Percentiles rank a stretch among this genome's conserved stretches.
These are phyloP conservation scores for Molossus molossus DNA, from an alignment of 2,797 vertebrate species.

Conservation along the genomic window DNA sequence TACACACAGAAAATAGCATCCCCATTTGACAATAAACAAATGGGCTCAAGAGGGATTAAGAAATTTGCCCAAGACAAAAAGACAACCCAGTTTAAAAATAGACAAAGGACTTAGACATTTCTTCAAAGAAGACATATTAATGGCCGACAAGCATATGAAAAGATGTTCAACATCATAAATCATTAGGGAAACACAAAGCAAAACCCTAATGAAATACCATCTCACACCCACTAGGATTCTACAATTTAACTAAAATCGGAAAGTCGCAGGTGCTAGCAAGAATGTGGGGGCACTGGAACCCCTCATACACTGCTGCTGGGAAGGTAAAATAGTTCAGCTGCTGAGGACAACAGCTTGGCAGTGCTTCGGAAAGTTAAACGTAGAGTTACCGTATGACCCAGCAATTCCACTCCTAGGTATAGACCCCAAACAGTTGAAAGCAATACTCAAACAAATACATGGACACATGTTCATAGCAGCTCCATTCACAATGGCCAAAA, in stretches of 20 bases:
- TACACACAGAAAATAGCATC: neutral
- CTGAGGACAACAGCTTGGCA: too few species aligned
- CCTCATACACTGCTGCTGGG: too few species aligned
- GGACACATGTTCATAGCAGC: neutral
- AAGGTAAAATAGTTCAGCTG: too few species aligned
- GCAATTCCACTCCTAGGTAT: neutral
- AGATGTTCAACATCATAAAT: too few species aligned
- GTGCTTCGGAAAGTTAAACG: neutral
- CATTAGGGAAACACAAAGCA: too few species aligned
- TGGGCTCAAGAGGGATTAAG: neutral
- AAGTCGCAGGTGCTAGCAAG: neutral
- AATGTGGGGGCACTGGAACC: neutral
- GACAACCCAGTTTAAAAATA: neutral
- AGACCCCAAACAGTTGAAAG: neutral
- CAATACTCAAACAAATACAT: neutral
- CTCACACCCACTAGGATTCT: neutral
- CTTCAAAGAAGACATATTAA: neutral
- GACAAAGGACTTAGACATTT: neutral
- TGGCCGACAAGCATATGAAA: too few species aligned
- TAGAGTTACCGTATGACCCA: neutral
- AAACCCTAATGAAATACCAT: neutral
- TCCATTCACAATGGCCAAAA: neutral
- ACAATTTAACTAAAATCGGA: neutral
- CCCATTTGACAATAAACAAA: neutral
- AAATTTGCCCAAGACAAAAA: constrained; percentile 29